Base-by-base conservation (phyloP, 2,113 vertebrate genomes). In the Rhombomys opimus region DNA sequence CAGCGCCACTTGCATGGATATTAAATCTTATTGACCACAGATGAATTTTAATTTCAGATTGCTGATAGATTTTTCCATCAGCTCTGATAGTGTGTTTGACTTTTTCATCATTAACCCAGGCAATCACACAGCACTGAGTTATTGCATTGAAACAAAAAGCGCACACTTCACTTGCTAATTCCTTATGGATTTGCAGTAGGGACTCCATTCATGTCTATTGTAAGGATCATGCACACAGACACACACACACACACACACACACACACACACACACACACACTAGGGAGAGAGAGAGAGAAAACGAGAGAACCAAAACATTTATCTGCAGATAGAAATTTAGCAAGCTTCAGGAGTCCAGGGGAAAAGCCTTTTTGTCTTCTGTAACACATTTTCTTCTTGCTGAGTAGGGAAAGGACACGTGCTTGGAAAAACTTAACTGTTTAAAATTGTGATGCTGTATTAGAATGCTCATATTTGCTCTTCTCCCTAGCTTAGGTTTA, bases 41-140 rank as follows among this genome's bases (percentile, higher is more conserved):
- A 99, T 99, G 99, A 99, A 99, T 99, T 99, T 99, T 99, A 99
- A 99, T 99, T 99, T 99, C 98, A 99, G 99, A 99, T 99, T 98
- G 99, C 98, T 99, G 98, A 99, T 99, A 99, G 99, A 99, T 99
- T 99, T 99, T 99, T 99, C 99, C 99, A 99, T 99, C 99, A 99
- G 99, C 99, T 99, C 99, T 99, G 99, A 99, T 99, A 99, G 99
- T 99, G 98, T 99, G 98, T 99, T 99, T 99, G 99, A 99, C 99
- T 99, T 98, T 99, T 99, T 99, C 98, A 99, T 99, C 99, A 99
- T 99, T 99, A 99, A 99, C 98, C 98, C 98, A 98, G 98, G 98
- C 98, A 98, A 99, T 98, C 98, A 98, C 98, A 99, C 98, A 98
- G 99, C 98, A 98, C 99, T 99, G 98, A 99, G 98, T 99, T 99